These are phyloP conservation scores for Echinometra lucunter DNA, from an alignment of 53 echinoderm and acorn worm genomes.

Conservation along the genomic window DNA sequence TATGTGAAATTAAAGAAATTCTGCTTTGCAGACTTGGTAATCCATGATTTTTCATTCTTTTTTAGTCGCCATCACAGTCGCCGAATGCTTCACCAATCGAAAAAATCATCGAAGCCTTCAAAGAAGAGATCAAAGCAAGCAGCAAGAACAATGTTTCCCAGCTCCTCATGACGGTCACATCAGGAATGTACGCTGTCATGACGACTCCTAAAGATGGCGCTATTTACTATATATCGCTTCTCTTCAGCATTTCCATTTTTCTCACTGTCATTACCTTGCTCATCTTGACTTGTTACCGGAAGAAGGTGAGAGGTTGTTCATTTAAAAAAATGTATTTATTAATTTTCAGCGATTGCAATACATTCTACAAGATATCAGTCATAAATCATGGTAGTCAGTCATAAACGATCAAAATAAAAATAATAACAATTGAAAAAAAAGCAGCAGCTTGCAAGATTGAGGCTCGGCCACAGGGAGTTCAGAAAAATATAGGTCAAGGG, in stretches of 20 bases:
- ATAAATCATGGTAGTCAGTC: no score
- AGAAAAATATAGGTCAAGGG: no score
- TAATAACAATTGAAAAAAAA: no score
- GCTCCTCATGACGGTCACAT: background rate
- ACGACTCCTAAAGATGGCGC: background rate
- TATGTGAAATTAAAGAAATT: background rate
- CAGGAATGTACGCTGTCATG: slow-evolving; percentile 20
- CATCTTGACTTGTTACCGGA: background rate
- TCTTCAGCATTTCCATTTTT: background rate
- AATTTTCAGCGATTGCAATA: no score
- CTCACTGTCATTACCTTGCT: background rate
- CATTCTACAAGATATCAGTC: no score
- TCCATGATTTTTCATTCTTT: background rate
- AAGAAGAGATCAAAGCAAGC: background rate
- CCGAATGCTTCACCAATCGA: background rate
- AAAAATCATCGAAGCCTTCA: background rate
- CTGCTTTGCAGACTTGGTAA: background rate
- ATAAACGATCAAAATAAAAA: no score
- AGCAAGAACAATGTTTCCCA: background rate
- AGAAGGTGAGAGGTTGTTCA: background rate
- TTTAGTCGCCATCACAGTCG: background rate
- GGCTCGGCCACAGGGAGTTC: no score
- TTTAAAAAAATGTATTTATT: background rate
- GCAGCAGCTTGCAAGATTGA: no score
- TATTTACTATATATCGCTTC: background rate